A percentile compares a stretch with the other conserved stretches of the same genome.
Conservation (phyloP, 2,888 invertebrate species). For the Danaus chrysippus region DNA sequence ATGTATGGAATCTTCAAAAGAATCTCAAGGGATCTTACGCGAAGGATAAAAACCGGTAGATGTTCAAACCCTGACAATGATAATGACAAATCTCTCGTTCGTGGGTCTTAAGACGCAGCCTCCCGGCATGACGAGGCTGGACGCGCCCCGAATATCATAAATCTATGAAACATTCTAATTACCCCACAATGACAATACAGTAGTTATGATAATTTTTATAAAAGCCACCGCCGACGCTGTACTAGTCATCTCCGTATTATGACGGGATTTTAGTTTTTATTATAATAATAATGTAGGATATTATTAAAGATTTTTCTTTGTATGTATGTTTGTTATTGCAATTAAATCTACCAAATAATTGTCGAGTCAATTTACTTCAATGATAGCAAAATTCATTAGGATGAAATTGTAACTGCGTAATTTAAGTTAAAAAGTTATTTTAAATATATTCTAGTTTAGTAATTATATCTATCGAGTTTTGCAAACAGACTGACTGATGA, state of each 20-base stretch:
- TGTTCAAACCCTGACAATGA: background rate
- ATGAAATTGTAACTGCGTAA: no score
- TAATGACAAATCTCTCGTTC: background rate
- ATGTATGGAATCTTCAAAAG: no score
- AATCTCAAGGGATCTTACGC: no score
- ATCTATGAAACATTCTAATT: slow-evolving; percentile 41
- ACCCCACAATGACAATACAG: slow-evolving; percentile 37
- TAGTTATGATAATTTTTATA: slow-evolving; percentile 67
- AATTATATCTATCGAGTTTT: slow-evolving; percentile 28
- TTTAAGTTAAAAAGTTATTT: slow-evolving; percentile 22
- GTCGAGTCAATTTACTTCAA: no score
- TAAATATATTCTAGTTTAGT: slow-evolving; percentile 35
- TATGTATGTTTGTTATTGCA: no score
- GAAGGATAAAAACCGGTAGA: no score
- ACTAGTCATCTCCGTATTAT: slow-evolving; percentile 44
- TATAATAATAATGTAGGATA: background rate
- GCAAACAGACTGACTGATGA: slow-evolving; percentile 38
- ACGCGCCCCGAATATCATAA: slow-evolving; percentile 21
- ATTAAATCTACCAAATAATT: no score
- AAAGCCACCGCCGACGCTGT: slow-evolving; percentile 64
- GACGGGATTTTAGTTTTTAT: slow-evolving; percentile 41
- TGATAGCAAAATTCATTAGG: no score
- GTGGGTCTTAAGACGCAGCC: background rate
- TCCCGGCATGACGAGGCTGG: background rate
- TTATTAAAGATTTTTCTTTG: background rate